Evolutionary conservation across 2,113 vertebrate species (phyloP).

Genomic region (Struthidea cinerea): DNA sequence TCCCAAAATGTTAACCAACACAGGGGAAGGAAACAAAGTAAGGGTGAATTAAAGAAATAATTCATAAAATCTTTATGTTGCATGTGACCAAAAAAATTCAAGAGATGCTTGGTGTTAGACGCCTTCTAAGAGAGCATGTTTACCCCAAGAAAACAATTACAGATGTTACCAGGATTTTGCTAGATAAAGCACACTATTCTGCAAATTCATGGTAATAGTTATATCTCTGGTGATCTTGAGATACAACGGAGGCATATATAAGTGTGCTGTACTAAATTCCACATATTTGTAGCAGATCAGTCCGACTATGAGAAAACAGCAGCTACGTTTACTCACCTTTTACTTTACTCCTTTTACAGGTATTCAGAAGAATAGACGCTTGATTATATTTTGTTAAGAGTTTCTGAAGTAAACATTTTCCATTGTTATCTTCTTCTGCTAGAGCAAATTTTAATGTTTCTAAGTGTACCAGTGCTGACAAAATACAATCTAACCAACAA

Average conservation of each 20-base stretch:
- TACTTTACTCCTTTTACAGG: slow-evolving; percentile 41
- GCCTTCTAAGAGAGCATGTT: background rate
- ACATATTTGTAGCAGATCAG: background rate
- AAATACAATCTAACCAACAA: slow-evolving; percentile 89
- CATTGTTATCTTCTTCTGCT: background rate
- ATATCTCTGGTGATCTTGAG: background rate
- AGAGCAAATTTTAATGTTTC: slow-evolving; percentile 63
- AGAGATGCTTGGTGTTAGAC: background rate
- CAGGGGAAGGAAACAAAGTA: background rate
- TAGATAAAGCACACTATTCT: background rate
- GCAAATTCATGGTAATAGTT: background rate
- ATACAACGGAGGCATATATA: background rate
- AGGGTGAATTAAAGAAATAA: background rate
- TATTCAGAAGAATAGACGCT: slow-evolving; percentile 60
- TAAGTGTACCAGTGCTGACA: slow-evolving; percentile 83
- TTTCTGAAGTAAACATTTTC: slow-evolving; percentile 67
- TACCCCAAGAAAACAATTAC: background rate
- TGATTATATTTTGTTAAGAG: slow-evolving; percentile 75
- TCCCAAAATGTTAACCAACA: background rate
- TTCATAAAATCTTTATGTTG: background rate
- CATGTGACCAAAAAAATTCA: background rate
- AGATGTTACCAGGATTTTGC: background rate
- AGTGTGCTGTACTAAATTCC: background rate
- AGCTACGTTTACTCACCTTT: slow-evolving; percentile 56
- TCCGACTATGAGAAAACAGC: background rate